Conservation (phyloP, 2,888 invertebrate genomes). For the Sarcophaga caerulescens region DNA sequence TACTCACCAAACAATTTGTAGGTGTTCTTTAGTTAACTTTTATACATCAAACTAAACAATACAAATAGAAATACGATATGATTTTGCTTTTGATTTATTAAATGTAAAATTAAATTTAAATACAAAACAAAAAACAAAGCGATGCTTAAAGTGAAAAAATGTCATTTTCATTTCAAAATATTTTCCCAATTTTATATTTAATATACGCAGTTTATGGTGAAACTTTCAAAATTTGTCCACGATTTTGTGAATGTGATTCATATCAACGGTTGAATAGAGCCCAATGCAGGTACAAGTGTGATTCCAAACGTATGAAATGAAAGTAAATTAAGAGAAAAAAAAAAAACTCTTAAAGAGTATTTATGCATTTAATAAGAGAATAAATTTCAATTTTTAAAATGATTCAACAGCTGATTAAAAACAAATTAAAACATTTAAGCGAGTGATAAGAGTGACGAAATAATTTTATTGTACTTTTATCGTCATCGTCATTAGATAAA, state of each 20-base stretch:
- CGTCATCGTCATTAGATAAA: no score
- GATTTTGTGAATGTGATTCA: slow-evolving; percentile 77
- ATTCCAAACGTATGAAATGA: slow-evolving; percentile 4
- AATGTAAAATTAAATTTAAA: neutral
- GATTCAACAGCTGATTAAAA: neutral
- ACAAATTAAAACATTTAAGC: neutral
- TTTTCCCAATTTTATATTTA: slow-evolving; percentile 17
- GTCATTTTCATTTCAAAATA: slow-evolving; percentile 14
- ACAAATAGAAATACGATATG: neutral
- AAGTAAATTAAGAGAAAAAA: neutral
- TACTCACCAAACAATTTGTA: neutral
- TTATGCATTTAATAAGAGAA: no score
- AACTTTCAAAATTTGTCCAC: slow-evolving; percentile 73
- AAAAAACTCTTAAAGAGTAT: neutral
- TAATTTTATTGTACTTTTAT: no score
- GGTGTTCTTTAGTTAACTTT: slow-evolving; percentile 25
- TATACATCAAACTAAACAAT: slow-evolving; percentile 7
- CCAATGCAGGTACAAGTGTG: slow-evolving; percentile 76
- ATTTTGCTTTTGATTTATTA: neutral
- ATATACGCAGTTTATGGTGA: slow-evolving; percentile 3
- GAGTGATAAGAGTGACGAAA: no score
- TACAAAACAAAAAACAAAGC: neutral
- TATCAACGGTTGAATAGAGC: slow-evolving; percentile 77
- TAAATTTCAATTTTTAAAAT: no score
- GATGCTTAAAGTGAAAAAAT: slow-evolving; percentile 17